Evolutionary conservation across 2,797 vertebrate species (phyloP).

Genomic region (Leptatherina wallacei): DNA sequence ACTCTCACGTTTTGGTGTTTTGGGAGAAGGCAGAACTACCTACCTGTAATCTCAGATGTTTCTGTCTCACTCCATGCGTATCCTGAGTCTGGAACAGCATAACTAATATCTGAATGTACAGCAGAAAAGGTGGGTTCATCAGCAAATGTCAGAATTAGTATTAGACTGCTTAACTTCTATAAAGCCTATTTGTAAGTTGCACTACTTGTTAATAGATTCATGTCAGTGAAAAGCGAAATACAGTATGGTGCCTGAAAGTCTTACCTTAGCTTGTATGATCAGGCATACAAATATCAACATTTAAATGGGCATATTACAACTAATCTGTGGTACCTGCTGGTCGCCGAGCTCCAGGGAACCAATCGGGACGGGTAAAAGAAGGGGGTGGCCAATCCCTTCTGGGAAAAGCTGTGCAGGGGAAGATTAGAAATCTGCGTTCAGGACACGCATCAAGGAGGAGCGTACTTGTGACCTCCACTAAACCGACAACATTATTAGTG

Average conservation of each 20-base stretch:
- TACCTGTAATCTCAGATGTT: slow-evolving; percentile 78
- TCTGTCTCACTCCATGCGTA: slow-evolving; percentile 80
- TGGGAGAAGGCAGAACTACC: slow-evolving; percentile 31
- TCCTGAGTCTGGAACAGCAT: slow-evolving; percentile 79
- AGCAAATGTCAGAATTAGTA: slow-evolving; percentile 37
- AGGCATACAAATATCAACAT: slow-evolving; percentile 1
- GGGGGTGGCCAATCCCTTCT: slow-evolving; percentile 83
- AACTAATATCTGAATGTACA: slow-evolving; percentile 82
- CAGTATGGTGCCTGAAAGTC: background rate
- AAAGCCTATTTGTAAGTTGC: background rate
- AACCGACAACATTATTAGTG: slow-evolving; percentile 49
- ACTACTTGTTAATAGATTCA: background rate
- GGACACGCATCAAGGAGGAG: slow-evolving; percentile 53
- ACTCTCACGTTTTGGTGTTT: slow-evolving; percentile 6
- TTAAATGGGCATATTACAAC: background rate
- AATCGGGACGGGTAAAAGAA: slow-evolving; percentile 77
- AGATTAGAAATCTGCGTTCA: slow-evolving; percentile 75
- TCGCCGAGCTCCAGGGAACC: slow-evolving; percentile 79
- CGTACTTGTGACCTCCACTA: slow-evolving; percentile 65
- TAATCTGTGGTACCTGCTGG: slow-evolving; percentile 80
- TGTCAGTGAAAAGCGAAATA: background rate
- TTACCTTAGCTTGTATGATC: background rate
- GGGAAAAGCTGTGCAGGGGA: slow-evolving; percentile 77
- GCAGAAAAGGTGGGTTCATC: slow-evolving; percentile 64
- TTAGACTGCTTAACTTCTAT: slow-evolving; percentile 4